Conservation (phyloP, 1,140 invertebrate species). For the Pseudomyrmex sp. region DNA sequence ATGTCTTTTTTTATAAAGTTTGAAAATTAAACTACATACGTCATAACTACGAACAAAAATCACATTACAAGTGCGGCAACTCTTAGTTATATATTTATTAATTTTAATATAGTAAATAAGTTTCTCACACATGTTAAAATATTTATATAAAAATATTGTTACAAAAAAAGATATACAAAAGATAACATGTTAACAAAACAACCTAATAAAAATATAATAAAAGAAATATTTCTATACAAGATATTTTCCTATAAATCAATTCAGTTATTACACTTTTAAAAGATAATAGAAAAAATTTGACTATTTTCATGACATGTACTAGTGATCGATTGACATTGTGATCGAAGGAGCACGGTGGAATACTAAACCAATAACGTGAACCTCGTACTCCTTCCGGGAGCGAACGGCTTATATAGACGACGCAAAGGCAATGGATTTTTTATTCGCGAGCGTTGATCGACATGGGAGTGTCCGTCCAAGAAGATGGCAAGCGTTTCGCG, state of each 20-base stretch:
- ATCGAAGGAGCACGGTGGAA: slow-evolving; percentile 45
- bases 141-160: too few species aligned
- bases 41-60: too few species aligned
- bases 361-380: slow-evolving; percentile 68
- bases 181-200: too few species aligned
- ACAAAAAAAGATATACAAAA: too few species aligned
- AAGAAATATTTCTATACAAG: background rate
- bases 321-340: background rate
- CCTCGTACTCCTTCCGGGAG: slow-evolving; percentile 54
- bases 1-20: background rate
- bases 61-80: too few species aligned
- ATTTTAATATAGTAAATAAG: too few species aligned
- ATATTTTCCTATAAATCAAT: too few species aligned
- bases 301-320: background rate
- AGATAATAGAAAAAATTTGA: slow-evolving; percentile 5
- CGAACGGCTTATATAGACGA: slow-evolving; percentile 67
- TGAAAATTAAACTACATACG: background rate
- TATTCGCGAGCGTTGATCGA: slow-evolving; percentile 65
- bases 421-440: slow-evolving; percentile 60
- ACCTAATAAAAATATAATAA: background rate
- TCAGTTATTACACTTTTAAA: background rate
- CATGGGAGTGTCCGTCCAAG: slow-evolving; percentile 32
- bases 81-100: too few species aligned
- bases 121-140: too few species aligned
- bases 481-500: slow-evolving; percentile 37